Conservation (phyloP, 2,797 vertebrate genomes). For the Clarias pachynema region DNA sequence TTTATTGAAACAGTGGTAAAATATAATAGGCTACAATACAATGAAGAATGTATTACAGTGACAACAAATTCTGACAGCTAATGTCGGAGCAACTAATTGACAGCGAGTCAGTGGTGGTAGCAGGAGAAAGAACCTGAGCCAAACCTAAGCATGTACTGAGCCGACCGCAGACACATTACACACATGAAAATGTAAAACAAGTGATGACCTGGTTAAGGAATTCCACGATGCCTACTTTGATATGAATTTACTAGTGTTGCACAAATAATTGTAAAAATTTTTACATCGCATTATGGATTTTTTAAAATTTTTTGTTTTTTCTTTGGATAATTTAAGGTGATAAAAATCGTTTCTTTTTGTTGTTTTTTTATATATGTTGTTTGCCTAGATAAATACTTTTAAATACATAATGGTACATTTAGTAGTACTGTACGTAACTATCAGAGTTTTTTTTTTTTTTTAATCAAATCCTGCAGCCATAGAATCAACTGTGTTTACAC, state of each 20-base stretch:
- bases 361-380: too few species aligned
- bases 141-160: neutral
- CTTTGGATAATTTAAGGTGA: too few species aligned
- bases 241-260: neutral
- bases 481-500: neutral
- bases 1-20: conserved; percentile 32
- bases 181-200: neutral
- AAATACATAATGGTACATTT: too few species aligned
- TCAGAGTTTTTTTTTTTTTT: too few species aligned
- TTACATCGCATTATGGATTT: too few species aligned
- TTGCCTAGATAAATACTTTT: too few species aligned
- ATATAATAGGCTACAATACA: conserved; percentile 19
- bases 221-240: neutral
- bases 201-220: neutral
- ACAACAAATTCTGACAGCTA: conserved; percentile 12
- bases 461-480: too few species aligned
- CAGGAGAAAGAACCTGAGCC: neutral
- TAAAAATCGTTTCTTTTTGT: too few species aligned
- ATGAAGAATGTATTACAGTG: conserved; percentile 22
- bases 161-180: neutral
- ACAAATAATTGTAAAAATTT: too few species aligned
- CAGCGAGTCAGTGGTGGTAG: neutral
- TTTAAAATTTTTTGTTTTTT: too few species aligned
- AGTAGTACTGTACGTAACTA: too few species aligned
- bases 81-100: conserved; percentile 11